Conservation (phyloP, 2,888 invertebrate species). For the Campopleginae sp. region DNA sequence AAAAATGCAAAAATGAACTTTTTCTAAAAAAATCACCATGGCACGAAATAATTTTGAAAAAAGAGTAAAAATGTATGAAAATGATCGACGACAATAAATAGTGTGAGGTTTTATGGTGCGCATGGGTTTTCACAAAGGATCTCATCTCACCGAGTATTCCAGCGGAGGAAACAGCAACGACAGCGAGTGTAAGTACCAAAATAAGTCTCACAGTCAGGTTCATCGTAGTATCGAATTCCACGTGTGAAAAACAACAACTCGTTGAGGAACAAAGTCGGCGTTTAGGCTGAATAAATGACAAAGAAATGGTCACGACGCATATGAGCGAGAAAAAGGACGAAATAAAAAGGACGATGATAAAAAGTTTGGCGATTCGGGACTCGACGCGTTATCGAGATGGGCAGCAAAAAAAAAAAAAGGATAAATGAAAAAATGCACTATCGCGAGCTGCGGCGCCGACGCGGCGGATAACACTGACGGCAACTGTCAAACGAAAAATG, state of each 20-base stretch:
- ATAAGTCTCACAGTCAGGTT: slow-evolving; percentile 76
- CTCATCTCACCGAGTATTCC: slow-evolving; percentile 81
- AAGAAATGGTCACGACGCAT: not conserved
- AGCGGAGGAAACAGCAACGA: slow-evolving; percentile 78
- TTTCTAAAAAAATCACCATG: not conserved
- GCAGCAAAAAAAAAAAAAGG: not conserved
- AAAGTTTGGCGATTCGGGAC: not conserved
- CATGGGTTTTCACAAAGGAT: slow-evolving; percentile 35
- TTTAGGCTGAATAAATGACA: not conserved
- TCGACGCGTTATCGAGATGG: not conserved
- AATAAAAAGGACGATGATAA: not conserved
- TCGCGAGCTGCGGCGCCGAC: slow-evolving; percentile 36
- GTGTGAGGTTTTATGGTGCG: not conserved
- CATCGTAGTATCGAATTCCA: slow-evolving; percentile 39
- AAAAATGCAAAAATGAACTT: no score
- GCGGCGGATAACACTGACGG: slow-evolving; percentile 34
- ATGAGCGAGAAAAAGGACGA: not conserved
- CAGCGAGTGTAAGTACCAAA: slow-evolving; percentile 74
- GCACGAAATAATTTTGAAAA: not conserved
- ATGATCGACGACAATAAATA: not conserved
- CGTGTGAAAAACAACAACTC: slow-evolving; percentile 10
- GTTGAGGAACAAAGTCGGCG: not conserved
- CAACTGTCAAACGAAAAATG: slow-evolving; percentile 66
- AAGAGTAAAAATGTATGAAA: not conserved
- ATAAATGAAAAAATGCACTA: not conserved